A percentile compares a stretch with the other conserved stretches of the same genome.
Evolutionary conservation across 2,888 invertebrate species (phyloP).

Genomic region (Odiellus spinosus): DNA sequence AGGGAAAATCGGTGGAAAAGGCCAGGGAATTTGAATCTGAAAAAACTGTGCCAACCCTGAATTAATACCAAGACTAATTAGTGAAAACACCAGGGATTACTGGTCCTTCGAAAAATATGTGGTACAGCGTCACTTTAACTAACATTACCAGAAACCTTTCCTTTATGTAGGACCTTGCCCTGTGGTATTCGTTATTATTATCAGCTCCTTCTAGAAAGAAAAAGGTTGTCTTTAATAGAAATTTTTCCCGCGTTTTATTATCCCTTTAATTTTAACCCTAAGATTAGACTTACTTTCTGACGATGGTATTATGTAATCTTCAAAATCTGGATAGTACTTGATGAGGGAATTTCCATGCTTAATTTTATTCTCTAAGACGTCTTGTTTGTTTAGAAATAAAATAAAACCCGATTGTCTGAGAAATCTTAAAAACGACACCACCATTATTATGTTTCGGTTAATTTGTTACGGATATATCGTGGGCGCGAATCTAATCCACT

Average conservation of each 20-base stretch:
- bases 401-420: constrained; percentile 56
- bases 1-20: no score
- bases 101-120: no score
- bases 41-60: no score
- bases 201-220: not conserved
- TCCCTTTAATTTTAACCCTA: constrained; percentile 6
- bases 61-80: no score
- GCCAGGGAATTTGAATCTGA: no score
- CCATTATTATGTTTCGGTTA: not conserved
- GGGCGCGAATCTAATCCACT: constrained; percentile 10
- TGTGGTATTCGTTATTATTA: not conserved
- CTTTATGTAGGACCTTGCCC: not conserved
- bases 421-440: constrained; percentile 38
- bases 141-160: not conserved
- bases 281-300: not conserved
- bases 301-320: no score
- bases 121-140: not conserved
- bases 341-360: constrained; percentile 45
- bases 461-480: not conserved
- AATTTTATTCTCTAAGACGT: constrained; percentile 53
- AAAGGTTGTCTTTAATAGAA: no score
- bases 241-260: no score
- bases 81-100: no score
- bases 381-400: constrained; percentile 67
- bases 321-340: constrained; percentile 48